Evolutionary conservation across 2,888 invertebrate species (phyloP), one percentile per base, ranked within the genome.

Genomic region (Morpho achilles): DNA sequence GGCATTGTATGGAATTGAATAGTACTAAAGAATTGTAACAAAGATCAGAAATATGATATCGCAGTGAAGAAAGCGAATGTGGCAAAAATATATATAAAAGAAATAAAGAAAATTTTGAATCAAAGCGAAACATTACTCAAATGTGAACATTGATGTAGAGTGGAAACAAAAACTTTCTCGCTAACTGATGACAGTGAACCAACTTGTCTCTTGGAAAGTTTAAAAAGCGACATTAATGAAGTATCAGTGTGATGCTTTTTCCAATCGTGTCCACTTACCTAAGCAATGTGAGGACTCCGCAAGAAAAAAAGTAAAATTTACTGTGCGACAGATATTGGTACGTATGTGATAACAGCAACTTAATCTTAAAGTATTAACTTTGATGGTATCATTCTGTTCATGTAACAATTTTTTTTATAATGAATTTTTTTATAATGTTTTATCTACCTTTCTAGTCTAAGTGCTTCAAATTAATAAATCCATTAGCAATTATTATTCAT

Each of bases 41-140:
- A 79, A 71, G 73, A 72, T 63, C 62, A 63, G 64, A 68, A 72
- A 73, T 54, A 63, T 65, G 63, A 69, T 43, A 43, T 50, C 66
- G 72, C 64, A 75, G 77, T 75, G 79, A 80, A 74, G 69, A 59
- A 83, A 84, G 84, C 85, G 72, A 65, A 59, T 63, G 71, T 77
- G 75, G 67, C 69, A 73, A 74, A 32, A 32, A 74, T 77, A 82
- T 65, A 61, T 74, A 70, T 70, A 71, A 77, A 80, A 66, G 50
- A 72, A 80, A 81, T 66, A 72, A 82, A 80, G 72, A 69, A 79
- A 78, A 73, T 77, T 67, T 68, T 75, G 86, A 87, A 84, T 89
- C 90, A 88, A 89, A 87, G 90, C 90, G 90, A 90, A 90, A 90
- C 90, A 77, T 89, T 89, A 88, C 89, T 82, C 87, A 82, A 86